These are phyloP conservation scores for Amphipyra tragopoginis DNA, from an alignment of 2,888 invertebrate species.

Conservation along the genomic window DNA sequence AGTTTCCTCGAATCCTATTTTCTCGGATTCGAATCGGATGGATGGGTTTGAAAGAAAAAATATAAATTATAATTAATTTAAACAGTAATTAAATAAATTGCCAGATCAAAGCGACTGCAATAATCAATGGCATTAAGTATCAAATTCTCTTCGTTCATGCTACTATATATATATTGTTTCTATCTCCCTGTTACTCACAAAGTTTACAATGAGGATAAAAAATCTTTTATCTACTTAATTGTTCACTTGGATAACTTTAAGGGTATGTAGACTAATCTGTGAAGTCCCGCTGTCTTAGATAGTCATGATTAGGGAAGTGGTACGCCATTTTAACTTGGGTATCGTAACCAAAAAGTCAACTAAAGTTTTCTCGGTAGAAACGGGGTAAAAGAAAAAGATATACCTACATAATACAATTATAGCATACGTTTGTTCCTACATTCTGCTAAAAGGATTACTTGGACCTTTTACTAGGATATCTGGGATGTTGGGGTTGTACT, in stretches of 20 bases:
- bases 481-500: conserved; percentile 8
- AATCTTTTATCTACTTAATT: conserved; percentile 30
- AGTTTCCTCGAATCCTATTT: too few species aligned
- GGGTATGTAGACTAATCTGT: conserved; percentile 13
- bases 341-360: not conserved
- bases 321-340: not conserved
- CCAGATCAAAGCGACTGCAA: too few species aligned
- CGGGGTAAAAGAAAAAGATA: not conserved
- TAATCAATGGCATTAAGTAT: too few species aligned
- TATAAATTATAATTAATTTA: too few species aligned
- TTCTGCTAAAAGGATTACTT: conserved; percentile 38
- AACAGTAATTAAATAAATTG: too few species aligned
- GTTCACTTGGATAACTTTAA: conserved; percentile 29
- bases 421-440: conserved; percentile 18
- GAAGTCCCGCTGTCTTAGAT: conserved; percentile 1
- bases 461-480: conserved; percentile 15
- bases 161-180: too few species aligned
- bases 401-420: not conserved
- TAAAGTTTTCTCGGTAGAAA: conserved; percentile 2
- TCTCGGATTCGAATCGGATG: too few species aligned
- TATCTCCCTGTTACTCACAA: too few species aligned
- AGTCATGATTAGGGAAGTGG: conserved; percentile 1
- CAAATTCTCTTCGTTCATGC: too few species aligned
- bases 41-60: too few species aligned
- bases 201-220: conserved; percentile 17